A percentile compares a stretch with the other conserved stretches of the same genome.
phyloP scores from a whole-genome alignment of 2,113 vertebrate species.

The Alouatta palliata region DNA sequence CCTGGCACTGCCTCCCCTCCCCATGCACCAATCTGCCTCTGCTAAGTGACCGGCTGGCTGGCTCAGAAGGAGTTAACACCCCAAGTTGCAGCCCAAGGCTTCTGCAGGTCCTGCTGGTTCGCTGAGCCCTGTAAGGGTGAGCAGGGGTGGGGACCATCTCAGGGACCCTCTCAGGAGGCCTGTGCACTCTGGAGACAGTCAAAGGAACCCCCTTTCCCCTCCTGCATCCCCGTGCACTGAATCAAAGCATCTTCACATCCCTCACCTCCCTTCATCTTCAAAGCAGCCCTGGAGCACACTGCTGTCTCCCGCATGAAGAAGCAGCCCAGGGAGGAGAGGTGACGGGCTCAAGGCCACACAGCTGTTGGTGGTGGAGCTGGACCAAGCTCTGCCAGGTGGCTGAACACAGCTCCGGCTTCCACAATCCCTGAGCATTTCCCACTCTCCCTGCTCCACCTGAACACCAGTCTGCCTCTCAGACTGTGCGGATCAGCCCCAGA shows the following conservation, averaged over 20 bases:
- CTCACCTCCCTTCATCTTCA: background rate
- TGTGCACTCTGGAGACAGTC: too few relatives aligned
- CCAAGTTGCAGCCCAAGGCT: background rate
- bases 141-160: background rate
- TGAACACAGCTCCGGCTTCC: background rate
- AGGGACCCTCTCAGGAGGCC: background rate
- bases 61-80: background rate
- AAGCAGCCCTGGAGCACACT: background rate
- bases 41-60: background rate
- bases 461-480: background rate
- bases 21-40: fast-evolving
- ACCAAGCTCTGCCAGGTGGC: fast-evolving
- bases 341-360: background rate
- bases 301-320: background rate
- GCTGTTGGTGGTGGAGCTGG: background rate
- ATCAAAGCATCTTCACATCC: background rate
- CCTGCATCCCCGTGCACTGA: background rate
- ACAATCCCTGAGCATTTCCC: background rate
- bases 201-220: background rate
- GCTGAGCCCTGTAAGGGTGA: background rate
- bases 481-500: background rate
- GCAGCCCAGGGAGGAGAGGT: background rate
- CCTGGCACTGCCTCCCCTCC: background rate
- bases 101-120: background rate
- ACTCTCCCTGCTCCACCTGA: background rate